Evolutionary conservation across 2,888 invertebrate genomes (phyloP).

Genomic region (Pristionchus exspectatus): DNA sequence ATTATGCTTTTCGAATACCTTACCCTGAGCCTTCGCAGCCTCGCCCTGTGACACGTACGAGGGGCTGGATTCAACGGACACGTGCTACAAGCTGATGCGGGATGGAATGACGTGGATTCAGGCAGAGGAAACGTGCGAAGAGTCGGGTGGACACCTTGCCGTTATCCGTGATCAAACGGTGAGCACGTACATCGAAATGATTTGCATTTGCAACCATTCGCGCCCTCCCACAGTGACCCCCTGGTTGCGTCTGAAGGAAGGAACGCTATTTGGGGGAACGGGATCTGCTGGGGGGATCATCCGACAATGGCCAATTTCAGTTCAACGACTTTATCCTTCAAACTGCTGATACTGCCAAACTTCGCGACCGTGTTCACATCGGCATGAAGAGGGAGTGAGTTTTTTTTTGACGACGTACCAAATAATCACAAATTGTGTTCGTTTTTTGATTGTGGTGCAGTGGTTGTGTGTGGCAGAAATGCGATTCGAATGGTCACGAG

Average conservation of each 20-base stretch:
- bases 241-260: too few species aligned
- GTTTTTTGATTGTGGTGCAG: too few species aligned
- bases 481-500: too few species aligned
- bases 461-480: too few species aligned
- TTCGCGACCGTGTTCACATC: background rate
- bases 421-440: too few species aligned
- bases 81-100: background rate
- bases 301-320: background rate
- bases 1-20: background rate
- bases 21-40: background rate
- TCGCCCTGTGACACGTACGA: background rate
- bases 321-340: background rate
- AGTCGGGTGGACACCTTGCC: background rate
- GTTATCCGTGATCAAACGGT: constrained; percentile 13
- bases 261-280: too few species aligned
- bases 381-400: constrained; percentile 4
- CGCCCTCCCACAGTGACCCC: too few species aligned
- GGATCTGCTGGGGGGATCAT: too few species aligned
- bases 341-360: background rate
- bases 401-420: too few species aligned
- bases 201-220: too few species aligned
- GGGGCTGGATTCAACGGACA: background rate
- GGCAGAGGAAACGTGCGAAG: background rate
- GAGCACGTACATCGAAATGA: background rate
- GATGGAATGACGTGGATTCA: background rate